A percentile compares a stretch with the other conserved stretches of the same genome.
These are phyloP conservation scores for Macropodus opercularis DNA, from an alignment of 2,797 vertebrate genomes.

Conservation along the genomic window DNA sequence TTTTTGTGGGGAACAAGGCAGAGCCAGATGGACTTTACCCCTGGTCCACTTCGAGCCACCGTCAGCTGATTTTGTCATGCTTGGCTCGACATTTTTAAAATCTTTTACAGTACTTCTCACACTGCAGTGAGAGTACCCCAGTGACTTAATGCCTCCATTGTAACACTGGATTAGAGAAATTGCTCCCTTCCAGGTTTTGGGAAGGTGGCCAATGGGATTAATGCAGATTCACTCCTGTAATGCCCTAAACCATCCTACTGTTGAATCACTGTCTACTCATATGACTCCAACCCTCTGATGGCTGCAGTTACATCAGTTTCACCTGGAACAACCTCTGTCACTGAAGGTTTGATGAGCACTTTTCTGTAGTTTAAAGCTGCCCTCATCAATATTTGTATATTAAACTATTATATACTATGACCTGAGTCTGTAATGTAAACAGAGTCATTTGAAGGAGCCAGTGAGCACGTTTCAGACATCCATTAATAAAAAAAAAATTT, in stretches of 20 bases:
- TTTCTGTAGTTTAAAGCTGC: background rate
- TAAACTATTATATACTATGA: no score
- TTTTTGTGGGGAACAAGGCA: background rate
- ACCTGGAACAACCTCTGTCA: background rate
- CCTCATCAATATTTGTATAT: background rate
- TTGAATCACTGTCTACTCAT: conserved; percentile 38
- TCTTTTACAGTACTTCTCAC: background rate
- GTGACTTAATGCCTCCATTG: conserved; percentile 48
- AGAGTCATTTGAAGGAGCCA: no score
- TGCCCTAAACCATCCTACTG: conserved; percentile 21
- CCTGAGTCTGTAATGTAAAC: no score
- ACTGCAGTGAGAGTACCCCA: conserved; percentile 18
- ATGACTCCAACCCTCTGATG: conserved; percentile 20
- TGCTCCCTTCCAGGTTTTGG: conserved; percentile 49
- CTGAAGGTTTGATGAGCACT: background rate
- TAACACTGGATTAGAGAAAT: conserved; percentile 52
- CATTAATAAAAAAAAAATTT: no score
- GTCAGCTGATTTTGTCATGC: background rate
- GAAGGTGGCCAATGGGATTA: conserved; percentile 58
- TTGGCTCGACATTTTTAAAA: background rate
- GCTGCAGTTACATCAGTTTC: conserved; percentile 8
- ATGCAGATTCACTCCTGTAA: conserved; percentile 48
- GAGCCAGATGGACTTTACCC: conserved; percentile 15
- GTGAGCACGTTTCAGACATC: no score
- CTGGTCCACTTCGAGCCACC: background rate